phyloP scores from a whole-genome alignment of 1,140 invertebrate genomes.

The Belonocnema kinseyi region DNA sequence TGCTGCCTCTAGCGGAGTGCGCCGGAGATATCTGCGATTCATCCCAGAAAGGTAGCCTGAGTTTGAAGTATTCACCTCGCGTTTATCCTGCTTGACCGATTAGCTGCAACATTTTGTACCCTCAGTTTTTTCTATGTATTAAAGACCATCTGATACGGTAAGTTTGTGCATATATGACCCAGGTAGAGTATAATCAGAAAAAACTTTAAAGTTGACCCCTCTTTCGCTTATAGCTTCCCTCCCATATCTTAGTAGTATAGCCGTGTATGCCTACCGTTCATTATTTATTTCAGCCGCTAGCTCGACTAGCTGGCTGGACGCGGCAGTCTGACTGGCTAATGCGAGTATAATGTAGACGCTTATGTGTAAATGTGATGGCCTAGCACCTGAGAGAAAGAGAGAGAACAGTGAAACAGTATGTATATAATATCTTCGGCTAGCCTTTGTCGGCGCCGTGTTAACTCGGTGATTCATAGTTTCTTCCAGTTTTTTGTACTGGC shows the following conservation, averaged over 20 bases:
- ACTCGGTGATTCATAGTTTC: slow-evolving; percentile 30
- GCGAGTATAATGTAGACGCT: slow-evolving; percentile 45
- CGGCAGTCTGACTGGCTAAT: slow-evolving; percentile 43
- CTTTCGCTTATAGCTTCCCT: slow-evolving; percentile 2
- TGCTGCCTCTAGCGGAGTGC: too few relatives aligned
- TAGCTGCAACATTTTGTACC: too few relatives aligned
- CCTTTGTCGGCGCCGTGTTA: slow-evolving; percentile 29
- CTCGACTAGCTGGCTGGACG: slow-evolving; percentile 19
- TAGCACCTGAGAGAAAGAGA: slow-evolving; percentile 14
- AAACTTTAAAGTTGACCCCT: slow-evolving; percentile 17
- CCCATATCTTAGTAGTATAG: not conserved
- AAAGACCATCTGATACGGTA: not conserved
- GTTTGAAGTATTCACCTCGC: too few relatives aligned
- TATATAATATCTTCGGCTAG: slow-evolving; percentile 30
- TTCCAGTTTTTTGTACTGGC: slow-evolving; percentile 12
- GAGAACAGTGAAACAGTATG: slow-evolving; percentile 23
- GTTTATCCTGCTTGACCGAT: too few relatives aligned
- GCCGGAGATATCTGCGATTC: too few relatives aligned
- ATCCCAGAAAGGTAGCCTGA: too few relatives aligned
- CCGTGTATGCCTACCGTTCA: slow-evolving; percentile 26
- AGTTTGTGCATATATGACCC: slow-evolving; percentile 18
- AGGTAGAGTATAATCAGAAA: slow-evolving; percentile 20
- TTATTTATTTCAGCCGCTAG: slow-evolving; percentile 39
- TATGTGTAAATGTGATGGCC: slow-evolving; percentile 36
- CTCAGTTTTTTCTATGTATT: not conserved